Conservation (phyloP, 2,797 vertebrate species). For the Sebastes diaconus region DNA sequence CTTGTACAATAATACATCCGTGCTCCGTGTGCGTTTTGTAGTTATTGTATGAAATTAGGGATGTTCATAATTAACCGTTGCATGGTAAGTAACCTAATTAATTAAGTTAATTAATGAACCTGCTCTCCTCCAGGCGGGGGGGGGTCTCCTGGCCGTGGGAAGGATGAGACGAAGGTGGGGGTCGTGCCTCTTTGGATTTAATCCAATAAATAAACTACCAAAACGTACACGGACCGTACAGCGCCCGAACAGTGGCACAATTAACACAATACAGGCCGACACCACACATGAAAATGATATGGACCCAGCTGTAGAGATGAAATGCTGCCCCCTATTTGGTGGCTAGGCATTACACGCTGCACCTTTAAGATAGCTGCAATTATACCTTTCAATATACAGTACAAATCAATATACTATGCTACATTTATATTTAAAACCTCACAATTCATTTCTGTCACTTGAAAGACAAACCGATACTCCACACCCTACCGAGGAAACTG, state of each 20-base stretch:
- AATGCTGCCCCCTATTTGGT: neutral
- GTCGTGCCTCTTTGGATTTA: too few species aligned
- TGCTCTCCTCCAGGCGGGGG: too few species aligned
- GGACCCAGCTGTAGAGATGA: neutral
- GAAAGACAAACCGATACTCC: neutral
- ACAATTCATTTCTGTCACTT: neutral
- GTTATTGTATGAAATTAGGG: neutral
- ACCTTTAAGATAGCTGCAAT: neutral
- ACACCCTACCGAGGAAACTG: constrained; percentile 1
- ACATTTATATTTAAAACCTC: neutral
- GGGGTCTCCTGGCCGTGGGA: too few species aligned
- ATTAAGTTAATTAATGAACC: too few species aligned
- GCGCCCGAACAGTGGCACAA: too few species aligned
- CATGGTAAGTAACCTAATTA: too few species aligned
- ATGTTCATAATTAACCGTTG: too few species aligned
- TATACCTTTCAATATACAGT: constrained; percentile 12
- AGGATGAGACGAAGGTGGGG: too few species aligned
- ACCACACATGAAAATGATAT: too few species aligned
- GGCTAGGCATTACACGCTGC: neutral
- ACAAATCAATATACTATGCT: constrained; percentile 43
- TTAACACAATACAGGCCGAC: too few species aligned
- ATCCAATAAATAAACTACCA: too few species aligned
- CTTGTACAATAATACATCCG: neutral
- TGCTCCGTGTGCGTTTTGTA: neutral
- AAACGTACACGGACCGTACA: too few species aligned